Conservation (phyloP, 2,113 vertebrate genomes). For the Ptilonorhynchus violaceus region DNA sequence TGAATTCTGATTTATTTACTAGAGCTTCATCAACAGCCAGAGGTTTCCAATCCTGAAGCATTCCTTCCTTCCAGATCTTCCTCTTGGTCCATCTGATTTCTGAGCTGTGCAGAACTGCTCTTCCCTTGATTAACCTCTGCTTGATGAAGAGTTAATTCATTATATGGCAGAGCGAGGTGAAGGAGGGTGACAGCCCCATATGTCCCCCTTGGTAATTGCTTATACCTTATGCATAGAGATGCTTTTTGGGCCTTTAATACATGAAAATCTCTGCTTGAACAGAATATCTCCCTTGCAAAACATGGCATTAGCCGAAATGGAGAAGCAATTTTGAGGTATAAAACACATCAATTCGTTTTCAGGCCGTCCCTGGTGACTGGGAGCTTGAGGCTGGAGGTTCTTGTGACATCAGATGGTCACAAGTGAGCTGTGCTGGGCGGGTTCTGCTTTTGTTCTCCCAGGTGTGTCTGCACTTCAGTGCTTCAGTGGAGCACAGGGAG, state of each 20-base stretch:
- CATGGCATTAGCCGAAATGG: neutral
- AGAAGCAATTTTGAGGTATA: neutral
- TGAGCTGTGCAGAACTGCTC: neutral
- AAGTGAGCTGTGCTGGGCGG: neutral
- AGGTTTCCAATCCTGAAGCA: neutral
- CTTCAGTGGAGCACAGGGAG: neutral
- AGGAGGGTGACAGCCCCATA: neutral
- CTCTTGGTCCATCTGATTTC: neutral
- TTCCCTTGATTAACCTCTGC: neutral
- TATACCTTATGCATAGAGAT: neutral
- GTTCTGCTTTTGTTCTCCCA: neutral
- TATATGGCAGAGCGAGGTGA: neutral
- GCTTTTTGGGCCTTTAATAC: neutral
- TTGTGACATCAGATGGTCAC: neutral
- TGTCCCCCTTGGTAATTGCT: neutral
- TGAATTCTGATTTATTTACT: neutral
- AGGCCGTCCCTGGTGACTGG: neutral
- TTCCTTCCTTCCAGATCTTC: neutral
- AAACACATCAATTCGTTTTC: neutral
- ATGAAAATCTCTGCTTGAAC: neutral
- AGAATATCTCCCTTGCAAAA: neutral
- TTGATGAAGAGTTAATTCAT: neutral
- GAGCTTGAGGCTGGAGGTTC: neutral
- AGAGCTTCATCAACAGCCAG: neutral
- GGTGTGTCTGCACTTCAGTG: neutral